These are phyloP conservation scores for Cynodonichthys magdalenae DNA, from an alignment of 2,797 vertebrate genomes.

Conservation along the genomic window DNA sequence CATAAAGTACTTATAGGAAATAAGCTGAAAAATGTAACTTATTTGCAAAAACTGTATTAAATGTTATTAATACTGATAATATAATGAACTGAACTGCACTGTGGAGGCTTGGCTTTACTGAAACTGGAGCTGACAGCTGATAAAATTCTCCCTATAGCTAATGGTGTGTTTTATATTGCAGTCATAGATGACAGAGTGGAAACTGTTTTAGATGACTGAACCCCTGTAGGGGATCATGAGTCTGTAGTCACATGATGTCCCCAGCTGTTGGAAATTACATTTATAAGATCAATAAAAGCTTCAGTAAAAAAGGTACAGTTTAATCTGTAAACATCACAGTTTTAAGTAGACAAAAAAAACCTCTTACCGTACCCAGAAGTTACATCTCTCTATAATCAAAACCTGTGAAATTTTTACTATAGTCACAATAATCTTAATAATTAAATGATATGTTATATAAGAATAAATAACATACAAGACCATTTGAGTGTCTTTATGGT, in stretches of 20 bases:
- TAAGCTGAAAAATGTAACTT: too few relatives aligned
- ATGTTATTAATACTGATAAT: not conserved
- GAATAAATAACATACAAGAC: not conserved
- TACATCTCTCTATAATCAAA: too few relatives aligned
- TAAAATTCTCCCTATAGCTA: conserved; percentile 14
- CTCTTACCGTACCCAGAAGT: too few relatives aligned
- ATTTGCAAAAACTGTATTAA: not conserved
- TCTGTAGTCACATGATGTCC: conserved; percentile 5
- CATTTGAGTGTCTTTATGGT: too few relatives aligned
- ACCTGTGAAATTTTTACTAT: too few relatives aligned
- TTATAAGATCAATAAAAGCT: conserved; percentile 5
- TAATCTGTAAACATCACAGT: not conserved
- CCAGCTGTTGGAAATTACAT: conserved; percentile 7
- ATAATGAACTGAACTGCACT: conserved; percentile 1
- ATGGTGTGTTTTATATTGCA: conserved; percentile 23
- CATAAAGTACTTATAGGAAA: too few relatives aligned
- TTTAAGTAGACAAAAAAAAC: not conserved
- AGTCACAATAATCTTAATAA: not conserved
- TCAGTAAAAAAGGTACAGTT: not conserved
- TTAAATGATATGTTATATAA: too few relatives aligned
- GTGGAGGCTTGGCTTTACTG: conserved; percentile 13
- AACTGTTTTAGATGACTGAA: conserved; percentile 30
- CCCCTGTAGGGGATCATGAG: conserved; percentile 2
- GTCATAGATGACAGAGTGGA: conserved; percentile 29
- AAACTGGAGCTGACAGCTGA: conserved; percentile 33